Percentiles rank a stretch among this genome's conserved stretches.
Conservation (phyloP, 2,797 vertebrate genomes). For the Sebastes vulpes region DNA sequence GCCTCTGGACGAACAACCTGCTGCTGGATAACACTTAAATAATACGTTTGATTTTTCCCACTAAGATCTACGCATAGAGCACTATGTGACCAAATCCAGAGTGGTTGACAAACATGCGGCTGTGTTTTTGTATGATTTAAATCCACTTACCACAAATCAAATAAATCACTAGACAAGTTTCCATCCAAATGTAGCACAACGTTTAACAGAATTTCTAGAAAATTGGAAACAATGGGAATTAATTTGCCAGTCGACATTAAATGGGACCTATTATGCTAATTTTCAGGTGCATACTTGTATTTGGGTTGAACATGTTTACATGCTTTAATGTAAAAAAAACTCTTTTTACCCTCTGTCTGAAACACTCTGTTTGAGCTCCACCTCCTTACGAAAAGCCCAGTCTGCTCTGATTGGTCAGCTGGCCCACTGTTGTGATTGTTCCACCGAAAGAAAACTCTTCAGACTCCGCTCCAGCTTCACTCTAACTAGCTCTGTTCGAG, state of each 20-base stretch:
- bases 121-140: background rate
- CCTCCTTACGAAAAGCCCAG: too few species aligned
- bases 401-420: too few species aligned
- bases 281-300: too few species aligned
- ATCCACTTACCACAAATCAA: background rate
- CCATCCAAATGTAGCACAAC: background rate
- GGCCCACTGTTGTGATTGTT: too few species aligned
- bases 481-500: too few species aligned
- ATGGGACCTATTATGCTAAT: too few species aligned
- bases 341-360: too few species aligned
- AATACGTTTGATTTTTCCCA: background rate
- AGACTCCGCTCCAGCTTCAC: too few species aligned
- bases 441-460: too few species aligned
- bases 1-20: background rate
- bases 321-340: too few species aligned
- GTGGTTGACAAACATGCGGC: background rate
- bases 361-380: too few species aligned
- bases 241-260: background rate
- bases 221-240: background rate
- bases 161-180: background rate
- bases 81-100: background rate
- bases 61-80: background rate
- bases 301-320: too few species aligned
- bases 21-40: background rate
- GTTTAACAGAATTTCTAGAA: background rate